Percentiles rank a stretch among this genome's conserved stretches.
These are phyloP conservation scores for Dione vanillae DNA, from an alignment of 2,888 invertebrate species.

Conservation along the genomic window DNA sequence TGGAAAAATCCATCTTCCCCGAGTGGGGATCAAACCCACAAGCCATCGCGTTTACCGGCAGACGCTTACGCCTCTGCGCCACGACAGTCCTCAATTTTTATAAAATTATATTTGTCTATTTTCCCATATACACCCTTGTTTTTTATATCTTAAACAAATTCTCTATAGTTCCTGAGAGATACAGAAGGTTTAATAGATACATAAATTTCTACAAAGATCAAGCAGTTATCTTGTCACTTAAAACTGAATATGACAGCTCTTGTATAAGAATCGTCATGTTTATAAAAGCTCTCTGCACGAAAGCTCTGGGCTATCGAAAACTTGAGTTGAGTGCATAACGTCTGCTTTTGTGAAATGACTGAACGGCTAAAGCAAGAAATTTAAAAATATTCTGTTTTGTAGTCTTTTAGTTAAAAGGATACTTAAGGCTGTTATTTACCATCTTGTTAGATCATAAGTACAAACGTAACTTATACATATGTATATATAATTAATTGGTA, in stretches of 20 bases:
- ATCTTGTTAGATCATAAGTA: neutral
- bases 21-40: too few species aligned
- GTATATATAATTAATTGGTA: too few species aligned
- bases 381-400: neutral
- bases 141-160: too few species aligned
- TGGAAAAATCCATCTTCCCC: too few species aligned
- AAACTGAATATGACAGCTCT: slow-evolving; percentile 36
- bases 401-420: neutral
- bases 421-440: neutral
- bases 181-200: neutral
- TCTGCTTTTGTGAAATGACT: slow-evolving; percentile 5
- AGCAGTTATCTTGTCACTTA: slow-evolving; percentile 14
- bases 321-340: slow-evolving; percentile 22
- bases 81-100: too few species aligned
- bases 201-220: neutral
- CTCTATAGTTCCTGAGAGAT: too few species aligned
- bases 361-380: neutral
- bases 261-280: slow-evolving; percentile 23
- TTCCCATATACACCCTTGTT: too few species aligned
- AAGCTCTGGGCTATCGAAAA: slow-evolving; percentile 28
- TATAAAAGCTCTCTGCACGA: slow-evolving; percentile 24
- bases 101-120: too few species aligned
- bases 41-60: too few species aligned
- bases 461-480: too few species aligned
- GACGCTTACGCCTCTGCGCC: too few species aligned